Base-by-base conservation (phyloP, 1,140 invertebrate genomes). In the Ladona fulva region DNA sequence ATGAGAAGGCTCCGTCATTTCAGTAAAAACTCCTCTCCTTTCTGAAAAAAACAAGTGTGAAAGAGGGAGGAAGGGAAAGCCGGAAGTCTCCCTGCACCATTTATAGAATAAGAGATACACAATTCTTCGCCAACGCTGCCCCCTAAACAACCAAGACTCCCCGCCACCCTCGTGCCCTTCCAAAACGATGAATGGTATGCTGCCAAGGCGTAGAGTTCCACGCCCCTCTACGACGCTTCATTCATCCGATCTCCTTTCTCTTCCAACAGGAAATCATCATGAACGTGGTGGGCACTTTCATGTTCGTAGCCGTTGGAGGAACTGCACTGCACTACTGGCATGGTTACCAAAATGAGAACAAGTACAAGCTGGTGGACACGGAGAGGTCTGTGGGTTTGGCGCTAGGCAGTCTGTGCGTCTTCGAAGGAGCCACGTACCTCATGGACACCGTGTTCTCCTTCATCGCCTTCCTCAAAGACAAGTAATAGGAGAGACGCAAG, bases 261-360 rank as follows among this genome's bases (percentile, higher is more conserved):
- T 80, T 86, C 29, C 29, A 87, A 76, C 84, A 93, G 92, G 94
- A 95, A 84, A 90, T 94, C 75, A 89, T 95, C 77, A 95, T 95
- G 94, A 95, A 95, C 84, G 91, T 95, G 78, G 88, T 94, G 74
- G 93, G 93, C 12, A 90, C 92, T 77, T 91, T 95, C 82, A 86
- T 95, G 86, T 95, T 93, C 88, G 85, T 94, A 6, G 92, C 92
- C 0, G 92, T 95, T 6, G 94, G 93, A 0, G 94, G 92, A 1
- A 92, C 92, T 24, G 93, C 93, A 0, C 86, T 95, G 24, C 93
- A 95, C 84, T 95, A 95, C 84, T 95, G 94, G 94, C 89, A 91
- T 77, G 93, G 93, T 11, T 95, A 94, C 85, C 88, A 91, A 83
- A 87, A 89, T 22, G 92, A 93, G 80, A 89, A 93, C 81, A 91